Base-by-base conservation (phyloP, 2,113 vertebrate species). In the Cathartes aura region DNA sequence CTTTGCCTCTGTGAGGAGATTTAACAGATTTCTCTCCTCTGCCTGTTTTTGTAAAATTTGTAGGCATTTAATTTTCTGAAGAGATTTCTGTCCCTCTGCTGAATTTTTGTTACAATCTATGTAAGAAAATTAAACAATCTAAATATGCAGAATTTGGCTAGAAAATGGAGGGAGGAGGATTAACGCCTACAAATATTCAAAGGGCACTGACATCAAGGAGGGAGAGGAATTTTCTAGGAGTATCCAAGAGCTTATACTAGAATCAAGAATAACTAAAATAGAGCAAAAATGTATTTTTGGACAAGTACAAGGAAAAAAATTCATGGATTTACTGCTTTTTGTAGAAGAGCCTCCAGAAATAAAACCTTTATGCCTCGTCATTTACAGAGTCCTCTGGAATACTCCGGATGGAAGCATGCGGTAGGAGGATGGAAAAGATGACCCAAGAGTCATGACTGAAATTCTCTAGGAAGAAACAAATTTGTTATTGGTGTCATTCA, bases 401-500 rank as follows among this genome's bases (percentile, higher is more conserved):
- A 52, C 48, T 94, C 30, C 0, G 0, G 38, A 34, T 62, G 34
- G 55, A 95, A 93, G 30, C 36, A 55, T 63, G 17, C 10, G 59
- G 22, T 78, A 20, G 78, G 84, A 59, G 36, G 34, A 78, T 82
- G 73, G 84, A 95, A 96, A 95, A 89, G 82, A 75, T 93, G 76
- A 96, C 36, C 21, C n/a, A 53, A 67, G 64, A 63, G 47, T 74
- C 20, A 75, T 15, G 34, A 43, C 4, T 68, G 59, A 85, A 56
- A 67, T 84, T 67, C 20, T 89, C 43, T 71, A 67, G 21, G 52
- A 93, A 74, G 66, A 82, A 90, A 64, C 26, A 75, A 38, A 89
- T 82, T 71, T 63, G 18, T 79, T 95, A 47, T 38, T 85, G 18
- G 10, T 55, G 26, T 78, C 8, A 56, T 75, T 94, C 68, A 45